Evolutionary conservation across 2,113 vertebrate genomes (phyloP).

Genomic region (Todiramphus saurophagus): DNA sequence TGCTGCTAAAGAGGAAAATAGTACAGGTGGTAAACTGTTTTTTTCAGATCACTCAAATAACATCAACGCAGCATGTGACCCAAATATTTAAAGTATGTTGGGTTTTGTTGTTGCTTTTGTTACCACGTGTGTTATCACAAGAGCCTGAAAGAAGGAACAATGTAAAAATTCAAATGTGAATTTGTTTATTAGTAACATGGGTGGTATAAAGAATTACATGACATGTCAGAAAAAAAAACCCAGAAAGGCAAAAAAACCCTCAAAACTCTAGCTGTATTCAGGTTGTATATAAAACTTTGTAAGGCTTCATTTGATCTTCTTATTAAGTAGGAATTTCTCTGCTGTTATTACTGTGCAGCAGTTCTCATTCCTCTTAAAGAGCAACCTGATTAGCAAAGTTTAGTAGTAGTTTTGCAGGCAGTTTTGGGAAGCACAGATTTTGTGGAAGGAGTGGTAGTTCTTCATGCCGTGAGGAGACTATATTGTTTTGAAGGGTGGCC

Average conservation of each 20-base stretch:
- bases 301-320: background rate
- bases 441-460: background rate
- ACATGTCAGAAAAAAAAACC: background rate
- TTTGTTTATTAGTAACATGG: background rate
- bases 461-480: background rate
- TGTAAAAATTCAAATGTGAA: background rate
- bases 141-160: background rate
- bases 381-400: background rate
- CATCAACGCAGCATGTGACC: accelerated
- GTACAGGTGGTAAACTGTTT: background rate
- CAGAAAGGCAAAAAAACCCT: background rate
- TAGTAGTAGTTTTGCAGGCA: background rate
- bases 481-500: background rate
- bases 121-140: background rate
- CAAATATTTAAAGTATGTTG: background rate
- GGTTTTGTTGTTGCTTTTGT: background rate
- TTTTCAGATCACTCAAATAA: background rate
- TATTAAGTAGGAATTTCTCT: background rate
- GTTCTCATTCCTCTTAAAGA: background rate
- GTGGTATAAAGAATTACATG: background rate
- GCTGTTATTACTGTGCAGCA: background rate
- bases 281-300: background rate
- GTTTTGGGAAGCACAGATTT: background rate
- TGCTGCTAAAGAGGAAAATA: background rate
- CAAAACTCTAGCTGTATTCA: background rate